These are phyloP conservation scores for Ommatoiulus sabulosus DNA, from an alignment of 2,888 invertebrate species.

Conservation along the genomic window DNA sequence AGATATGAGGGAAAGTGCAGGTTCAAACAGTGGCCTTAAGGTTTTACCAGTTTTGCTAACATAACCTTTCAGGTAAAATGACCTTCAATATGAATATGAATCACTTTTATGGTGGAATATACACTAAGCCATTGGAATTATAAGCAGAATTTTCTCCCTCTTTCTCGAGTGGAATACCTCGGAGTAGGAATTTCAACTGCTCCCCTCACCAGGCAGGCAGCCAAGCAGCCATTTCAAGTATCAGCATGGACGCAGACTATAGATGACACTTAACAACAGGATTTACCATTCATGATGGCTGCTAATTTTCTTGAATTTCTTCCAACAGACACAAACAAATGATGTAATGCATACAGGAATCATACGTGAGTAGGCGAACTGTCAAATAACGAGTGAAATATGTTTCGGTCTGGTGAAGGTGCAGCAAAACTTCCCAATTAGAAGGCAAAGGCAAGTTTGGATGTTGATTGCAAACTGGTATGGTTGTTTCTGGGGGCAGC, in stretches of 20 bases:
- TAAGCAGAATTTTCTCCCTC: slow-evolving; percentile 10
- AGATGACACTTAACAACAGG: slow-evolving; percentile 43
- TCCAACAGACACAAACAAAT: slow-evolving; percentile 35
- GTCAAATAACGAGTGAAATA: slow-evolving; percentile 43
- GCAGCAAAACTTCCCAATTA: slow-evolving; percentile 40
- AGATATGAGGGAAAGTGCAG: slow-evolving; percentile 47
- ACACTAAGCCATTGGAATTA: slow-evolving; percentile 38
- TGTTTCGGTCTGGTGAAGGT: slow-evolving; percentile 31
- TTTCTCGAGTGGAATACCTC: slow-evolving; percentile 34
- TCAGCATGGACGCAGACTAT: slow-evolving; percentile 45
- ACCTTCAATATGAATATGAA: slow-evolving; percentile 48
- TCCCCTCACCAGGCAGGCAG: neutral
- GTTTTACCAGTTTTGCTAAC: slow-evolving; percentile 48
- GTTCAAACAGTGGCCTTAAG: slow-evolving; percentile 52
- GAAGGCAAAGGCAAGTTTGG: slow-evolving; percentile 10
- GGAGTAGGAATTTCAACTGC: slow-evolving; percentile 31
- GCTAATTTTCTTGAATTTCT: slow-evolving; percentile 40
- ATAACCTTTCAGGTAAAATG: slow-evolving; percentile 30
- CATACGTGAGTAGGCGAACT: slow-evolving; percentile 40
- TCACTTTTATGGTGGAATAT: slow-evolving; percentile 40
- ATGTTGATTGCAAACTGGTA: slow-evolving; percentile 20
- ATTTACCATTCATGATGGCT: slow-evolving; percentile 43
- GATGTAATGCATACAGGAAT: slow-evolving; percentile 36
- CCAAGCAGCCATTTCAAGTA: slow-evolving; percentile 28
- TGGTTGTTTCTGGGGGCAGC: neutral